Evolutionary conservation across 2,797 vertebrate genomes (phyloP).

Genomic region (Emys orbicularis): DNA sequence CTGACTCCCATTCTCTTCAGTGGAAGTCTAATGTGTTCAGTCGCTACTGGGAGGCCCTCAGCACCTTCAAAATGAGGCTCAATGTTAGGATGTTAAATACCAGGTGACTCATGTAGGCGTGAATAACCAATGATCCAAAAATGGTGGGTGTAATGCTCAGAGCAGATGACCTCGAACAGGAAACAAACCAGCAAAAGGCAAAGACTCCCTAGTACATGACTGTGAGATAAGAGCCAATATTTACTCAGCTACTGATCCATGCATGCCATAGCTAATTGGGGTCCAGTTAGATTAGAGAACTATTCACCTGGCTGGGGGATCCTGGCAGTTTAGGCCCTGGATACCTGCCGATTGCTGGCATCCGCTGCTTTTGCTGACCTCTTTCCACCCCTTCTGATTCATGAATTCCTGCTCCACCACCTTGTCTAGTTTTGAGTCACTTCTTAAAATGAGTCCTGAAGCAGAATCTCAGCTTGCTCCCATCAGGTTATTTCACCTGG

Average conservation of each 20-base stretch:
- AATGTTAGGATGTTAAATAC: neutral
- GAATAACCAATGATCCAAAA: slow-evolving; percentile 16
- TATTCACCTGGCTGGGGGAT: neutral
- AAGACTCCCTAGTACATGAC: neutral
- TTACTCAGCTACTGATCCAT: neutral
- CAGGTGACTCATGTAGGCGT: neutral
- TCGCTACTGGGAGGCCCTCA: neutral
- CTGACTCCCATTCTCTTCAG: no score
- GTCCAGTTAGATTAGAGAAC: slow-evolving; percentile 1
- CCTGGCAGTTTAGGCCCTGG: neutral
- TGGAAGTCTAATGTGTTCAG: neutral
- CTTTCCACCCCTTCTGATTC: neutral
- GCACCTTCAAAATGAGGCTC: neutral
- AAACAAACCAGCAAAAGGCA: slow-evolving; percentile 4
- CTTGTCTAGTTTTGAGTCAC: neutral
- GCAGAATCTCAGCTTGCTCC: neutral
- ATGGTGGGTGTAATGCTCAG: neutral
- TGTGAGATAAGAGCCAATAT: neutral
- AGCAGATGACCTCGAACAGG: neutral
- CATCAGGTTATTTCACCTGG: neutral
- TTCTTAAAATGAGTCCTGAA: neutral
- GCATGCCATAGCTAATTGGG: neutral
- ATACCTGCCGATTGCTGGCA: neutral
- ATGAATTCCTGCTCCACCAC: neutral
- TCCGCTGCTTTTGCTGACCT: neutral